phyloP scores from a whole-genome alignment of 35 echinoderm and acorn worm genomes.

The Anneissia japonica region DNA sequence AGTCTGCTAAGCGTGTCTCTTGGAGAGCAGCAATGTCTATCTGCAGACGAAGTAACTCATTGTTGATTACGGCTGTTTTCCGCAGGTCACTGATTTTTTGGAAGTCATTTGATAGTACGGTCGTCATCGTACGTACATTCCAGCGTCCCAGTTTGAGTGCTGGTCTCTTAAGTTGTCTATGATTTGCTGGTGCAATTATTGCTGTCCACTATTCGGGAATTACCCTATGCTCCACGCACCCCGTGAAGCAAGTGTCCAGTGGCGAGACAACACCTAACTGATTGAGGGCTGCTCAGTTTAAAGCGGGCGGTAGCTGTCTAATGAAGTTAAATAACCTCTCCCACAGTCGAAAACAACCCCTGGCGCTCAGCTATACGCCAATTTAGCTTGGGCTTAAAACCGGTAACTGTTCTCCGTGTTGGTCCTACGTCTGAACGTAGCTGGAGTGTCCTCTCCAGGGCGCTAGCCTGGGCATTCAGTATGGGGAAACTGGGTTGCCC shows the following conservation, averaged over 20 bases:
- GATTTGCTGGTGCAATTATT: too few species aligned
- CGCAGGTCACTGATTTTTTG: neutral
- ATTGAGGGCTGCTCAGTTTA: neutral
- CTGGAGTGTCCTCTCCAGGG: slow-evolving; percentile 43
- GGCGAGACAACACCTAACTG: neutral
- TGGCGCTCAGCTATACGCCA: slow-evolving; percentile 16
- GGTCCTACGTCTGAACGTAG: neutral
- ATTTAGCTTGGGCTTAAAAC: slow-evolving; percentile 34
- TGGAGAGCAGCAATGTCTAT: slow-evolving; percentile 31
- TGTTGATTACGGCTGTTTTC: slow-evolving; percentile 34
- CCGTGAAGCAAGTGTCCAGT: neutral
- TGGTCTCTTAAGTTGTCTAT: too few species aligned
- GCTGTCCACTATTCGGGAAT: too few species aligned
- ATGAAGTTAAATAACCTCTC: neutral
- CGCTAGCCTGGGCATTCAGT: slow-evolving; percentile 6
- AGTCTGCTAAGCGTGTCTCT: neutral
- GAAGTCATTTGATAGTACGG: slow-evolving; percentile 8
- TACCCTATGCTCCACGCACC: neutral
- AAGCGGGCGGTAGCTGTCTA: slow-evolving; percentile 40
- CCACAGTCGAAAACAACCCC: slow-evolving; percentile 19
- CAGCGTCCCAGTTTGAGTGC: neutral
- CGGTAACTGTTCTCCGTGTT: slow-evolving; percentile 43
- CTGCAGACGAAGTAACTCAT: slow-evolving; percentile 7
- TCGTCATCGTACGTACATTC: slow-evolving; percentile 24
- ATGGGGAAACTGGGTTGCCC: slow-evolving; percentile 1